A percentile compares a stretch with the other conserved stretches of the same genome.
phyloP scores from a whole-genome alignment of 2,113 vertebrate genomes.

The Vireo altiloquus region DNA sequence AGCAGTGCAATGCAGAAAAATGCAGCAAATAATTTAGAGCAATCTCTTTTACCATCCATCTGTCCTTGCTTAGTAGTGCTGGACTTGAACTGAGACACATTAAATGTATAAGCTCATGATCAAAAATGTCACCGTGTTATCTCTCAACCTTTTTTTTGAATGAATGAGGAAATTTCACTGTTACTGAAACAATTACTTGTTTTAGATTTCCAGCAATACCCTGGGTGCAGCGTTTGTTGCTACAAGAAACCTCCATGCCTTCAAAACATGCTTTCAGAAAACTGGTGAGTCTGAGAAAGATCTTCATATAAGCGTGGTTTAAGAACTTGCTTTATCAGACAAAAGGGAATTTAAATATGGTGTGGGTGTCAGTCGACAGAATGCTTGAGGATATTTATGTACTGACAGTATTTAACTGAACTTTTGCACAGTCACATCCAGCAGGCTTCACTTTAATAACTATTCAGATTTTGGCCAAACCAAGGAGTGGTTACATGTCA shows the following conservation, averaged over 20 bases:
- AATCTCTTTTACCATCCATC: not conserved
- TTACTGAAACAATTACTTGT: not conserved
- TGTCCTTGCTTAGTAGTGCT: not conserved
- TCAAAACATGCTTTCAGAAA: slow-evolving; percentile 83
- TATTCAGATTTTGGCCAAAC: not conserved
- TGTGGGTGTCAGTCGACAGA: not conserved
- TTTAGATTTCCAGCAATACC: slow-evolving; percentile 84
- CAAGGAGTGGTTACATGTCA: not conserved
- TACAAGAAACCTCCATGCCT: slow-evolving; percentile 86
- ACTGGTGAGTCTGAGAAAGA: slow-evolving; percentile 75
- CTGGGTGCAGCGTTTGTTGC: slow-evolving; percentile 85
- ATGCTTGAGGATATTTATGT: not conserved
- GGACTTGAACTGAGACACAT: not conserved
- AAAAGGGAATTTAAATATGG: not conserved
- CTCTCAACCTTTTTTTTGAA: fast-evolving
- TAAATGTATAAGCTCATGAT: not conserved
- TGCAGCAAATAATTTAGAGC: not conserved
- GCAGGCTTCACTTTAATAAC: not conserved
- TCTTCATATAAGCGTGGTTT: not conserved
- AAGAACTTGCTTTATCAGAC: not conserved
- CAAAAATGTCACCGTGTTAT: not conserved
- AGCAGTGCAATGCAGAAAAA: not conserved
- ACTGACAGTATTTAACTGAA: not conserved
- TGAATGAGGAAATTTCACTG: not conserved
- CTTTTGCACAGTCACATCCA: not conserved